phyloP scores from a whole-genome alignment of 2,888 invertebrate species.

The Iphiclides podalirius region DNA sequence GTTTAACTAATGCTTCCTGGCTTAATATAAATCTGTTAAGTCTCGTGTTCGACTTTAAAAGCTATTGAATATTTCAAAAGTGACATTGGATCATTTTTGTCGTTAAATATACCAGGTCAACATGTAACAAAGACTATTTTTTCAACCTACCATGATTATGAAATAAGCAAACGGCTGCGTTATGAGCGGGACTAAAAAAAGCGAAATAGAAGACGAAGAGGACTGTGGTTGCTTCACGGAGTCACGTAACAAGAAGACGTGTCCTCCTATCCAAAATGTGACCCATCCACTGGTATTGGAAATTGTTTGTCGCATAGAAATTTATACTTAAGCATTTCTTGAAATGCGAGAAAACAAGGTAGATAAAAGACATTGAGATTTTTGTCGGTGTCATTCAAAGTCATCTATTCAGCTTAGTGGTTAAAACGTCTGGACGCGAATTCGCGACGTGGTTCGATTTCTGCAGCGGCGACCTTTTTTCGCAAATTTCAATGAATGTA shows the following conservation, averaged over 20 bases:
- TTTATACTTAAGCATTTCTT: too few relatives aligned
- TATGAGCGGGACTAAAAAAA: constrained; percentile 49
- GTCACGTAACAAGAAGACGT: constrained; percentile 36
- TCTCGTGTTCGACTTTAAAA: not conserved
- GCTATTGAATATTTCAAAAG: constrained; percentile 11
- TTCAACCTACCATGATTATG: constrained; percentile 35
- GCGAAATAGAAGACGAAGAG: constrained; percentile 35
- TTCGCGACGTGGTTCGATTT: not conserved
- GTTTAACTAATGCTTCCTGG: too few relatives aligned
- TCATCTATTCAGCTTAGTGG: too few relatives aligned
- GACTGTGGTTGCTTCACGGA: constrained; percentile 45
- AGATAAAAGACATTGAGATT: too few relatives aligned
- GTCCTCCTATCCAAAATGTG: constrained; percentile 50
- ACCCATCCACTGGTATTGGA: constrained; percentile 63
- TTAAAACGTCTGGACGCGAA: too few relatives aligned
- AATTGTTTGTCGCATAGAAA: too few relatives aligned
- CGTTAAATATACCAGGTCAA: not conserved
- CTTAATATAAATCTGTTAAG: not conserved
- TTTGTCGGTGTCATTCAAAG: too few relatives aligned
- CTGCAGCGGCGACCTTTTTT: too few relatives aligned
- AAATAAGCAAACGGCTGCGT: constrained; percentile 29
- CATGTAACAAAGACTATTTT: constrained; percentile 29
- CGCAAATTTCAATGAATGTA: too few relatives aligned
- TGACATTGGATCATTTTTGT: constrained; percentile 14
- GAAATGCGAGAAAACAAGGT: too few relatives aligned